phyloP scores from a whole-genome alignment of 2,113 vertebrate genomes.

The Zosterops borbonicus region DNA sequence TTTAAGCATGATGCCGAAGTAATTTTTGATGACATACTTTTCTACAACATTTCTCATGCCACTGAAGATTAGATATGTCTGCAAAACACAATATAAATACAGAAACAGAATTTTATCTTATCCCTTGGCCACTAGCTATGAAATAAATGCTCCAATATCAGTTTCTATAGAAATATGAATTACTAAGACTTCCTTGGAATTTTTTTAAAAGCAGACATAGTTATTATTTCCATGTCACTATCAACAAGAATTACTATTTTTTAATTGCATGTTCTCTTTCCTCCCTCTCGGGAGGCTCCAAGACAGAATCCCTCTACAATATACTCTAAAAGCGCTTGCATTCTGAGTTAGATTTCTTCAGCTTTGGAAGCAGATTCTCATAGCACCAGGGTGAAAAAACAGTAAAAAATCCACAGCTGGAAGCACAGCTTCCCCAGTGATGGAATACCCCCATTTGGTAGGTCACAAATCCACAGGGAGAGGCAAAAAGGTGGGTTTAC shows the following conservation, averaged over 20 bases:
- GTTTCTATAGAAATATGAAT: slow-evolving; percentile 48
- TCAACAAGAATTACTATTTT: neutral
- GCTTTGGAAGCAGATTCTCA: neutral
- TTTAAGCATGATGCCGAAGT: slow-evolving; percentile 65
- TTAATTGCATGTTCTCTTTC: slow-evolving; percentile 38
- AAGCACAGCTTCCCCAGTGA: neutral
- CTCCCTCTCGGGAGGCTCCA: neutral
- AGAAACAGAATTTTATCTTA: slow-evolving; percentile 66
- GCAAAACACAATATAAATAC: slow-evolving; percentile 68
- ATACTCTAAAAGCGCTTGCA: slow-evolving; percentile 19
- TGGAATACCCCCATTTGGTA: neutral
- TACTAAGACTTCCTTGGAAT: neutral
- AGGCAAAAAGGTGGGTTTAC: neutral
- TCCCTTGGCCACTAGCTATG: slow-evolving; percentile 47
- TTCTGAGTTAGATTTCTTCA: neutral
- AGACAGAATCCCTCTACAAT: neutral
- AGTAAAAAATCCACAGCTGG: neutral
- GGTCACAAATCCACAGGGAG: neutral
- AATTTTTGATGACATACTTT: slow-evolving; percentile 64
- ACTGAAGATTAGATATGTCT: slow-evolving; percentile 67
- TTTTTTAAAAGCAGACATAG: neutral
- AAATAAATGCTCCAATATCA: slow-evolving; percentile 54
- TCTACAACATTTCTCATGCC: slow-evolving; percentile 65
- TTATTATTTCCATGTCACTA: neutral
- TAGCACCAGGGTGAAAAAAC: neutral